Base-by-base conservation (phyloP, 2,888 invertebrate genomes). In the Torymus aiolomorphi region DNA sequence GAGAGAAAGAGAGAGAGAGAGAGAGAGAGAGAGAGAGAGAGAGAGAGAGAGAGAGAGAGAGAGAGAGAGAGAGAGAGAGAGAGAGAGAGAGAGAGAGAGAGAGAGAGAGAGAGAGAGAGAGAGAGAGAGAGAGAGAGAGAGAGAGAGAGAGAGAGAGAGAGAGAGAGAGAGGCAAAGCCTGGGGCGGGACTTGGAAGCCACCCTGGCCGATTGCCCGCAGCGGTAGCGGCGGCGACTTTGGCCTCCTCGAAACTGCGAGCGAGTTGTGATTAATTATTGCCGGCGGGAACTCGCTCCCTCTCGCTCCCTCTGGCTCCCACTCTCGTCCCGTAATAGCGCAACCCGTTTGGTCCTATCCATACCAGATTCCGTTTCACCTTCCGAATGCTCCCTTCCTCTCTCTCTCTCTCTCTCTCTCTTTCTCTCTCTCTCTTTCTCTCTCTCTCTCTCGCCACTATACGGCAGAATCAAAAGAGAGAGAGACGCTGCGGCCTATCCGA, bases 201-300 rank as follows among this genome's bases (percentile, higher is more conserved):
- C 42, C 31, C 70, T 76, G 76, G 76, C 76, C 20, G 54, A 49
- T 63, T 70, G 76, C 76, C 76, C 70, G 51, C 66, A 13, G 56
- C 16, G 3, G 0, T 8, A 4, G 51, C 62, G 2, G 51, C 62
- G 18, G 20, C 52, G 51, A 62, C 71, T 72, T 72, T 72, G 71
- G 61, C 59, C 49, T 42, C 70, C 59, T 70, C 59, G 71, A 62
- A 63, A 72, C 52, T 62, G 71, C 51, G 49, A 59, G 61, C n/a
- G 56, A 63, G 57, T 61, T 61, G 70, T 70, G 63, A 76, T 76
- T 70, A 76, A 76, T 76, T 70, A 70, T 56, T 20, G 24, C 63
- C 56, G 20, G 16, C 13, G 18, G 67, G 75, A 52, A 31, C 52
- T 31, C 31, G 31, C 31, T 31, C 31, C 31, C 76, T 67, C 59